Conservation (phyloP, 1,140 invertebrate species). For the Laupala kohalensis region DNA sequence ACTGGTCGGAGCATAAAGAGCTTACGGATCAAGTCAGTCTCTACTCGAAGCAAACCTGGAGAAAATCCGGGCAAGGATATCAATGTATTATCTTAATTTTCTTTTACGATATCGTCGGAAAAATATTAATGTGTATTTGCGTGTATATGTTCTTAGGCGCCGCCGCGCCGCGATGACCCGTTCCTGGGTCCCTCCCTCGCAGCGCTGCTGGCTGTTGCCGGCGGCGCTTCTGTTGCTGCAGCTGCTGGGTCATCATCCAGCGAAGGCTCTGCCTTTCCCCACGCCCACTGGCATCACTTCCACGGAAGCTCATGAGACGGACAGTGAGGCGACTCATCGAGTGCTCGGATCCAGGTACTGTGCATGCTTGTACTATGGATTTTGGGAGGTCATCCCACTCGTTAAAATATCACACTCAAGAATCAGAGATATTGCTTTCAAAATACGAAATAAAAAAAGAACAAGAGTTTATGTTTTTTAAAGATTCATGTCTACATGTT, state of each 20-base stretch:
- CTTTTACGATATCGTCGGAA: too few relatives aligned
- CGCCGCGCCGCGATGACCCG: not conserved
- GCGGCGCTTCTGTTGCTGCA: constrained; percentile 19
- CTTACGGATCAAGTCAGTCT: too few relatives aligned
- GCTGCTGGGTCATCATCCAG: constrained; percentile 13
- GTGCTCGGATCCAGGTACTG: constrained; percentile 29
- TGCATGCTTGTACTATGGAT: not conserved
- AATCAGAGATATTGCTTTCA: too few relatives aligned
- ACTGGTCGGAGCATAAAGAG: too few relatives aligned
- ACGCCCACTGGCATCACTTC: not conserved
- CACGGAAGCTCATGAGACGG: constrained; percentile 15
- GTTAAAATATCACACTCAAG: too few relatives aligned
- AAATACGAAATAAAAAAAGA: not conserved
- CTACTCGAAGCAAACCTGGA: too few relatives aligned
- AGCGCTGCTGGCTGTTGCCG: not conserved
- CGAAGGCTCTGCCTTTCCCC: constrained; percentile 19
- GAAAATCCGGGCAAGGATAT: too few relatives aligned
- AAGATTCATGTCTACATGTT: too few relatives aligned
- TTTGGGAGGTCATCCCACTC: too few relatives aligned
- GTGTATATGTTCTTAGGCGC: too few relatives aligned
- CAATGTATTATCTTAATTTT: too few relatives aligned
- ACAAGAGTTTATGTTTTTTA: not conserved
- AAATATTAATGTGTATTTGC: too few relatives aligned
- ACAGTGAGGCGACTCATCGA: constrained; percentile 24
- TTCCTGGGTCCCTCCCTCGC: not conserved